Evolutionary conservation across 1,140 invertebrate genomes (phyloP), one percentile per base, ranked within the genome.

Genomic region (Scaptomyza pallida): DNA sequence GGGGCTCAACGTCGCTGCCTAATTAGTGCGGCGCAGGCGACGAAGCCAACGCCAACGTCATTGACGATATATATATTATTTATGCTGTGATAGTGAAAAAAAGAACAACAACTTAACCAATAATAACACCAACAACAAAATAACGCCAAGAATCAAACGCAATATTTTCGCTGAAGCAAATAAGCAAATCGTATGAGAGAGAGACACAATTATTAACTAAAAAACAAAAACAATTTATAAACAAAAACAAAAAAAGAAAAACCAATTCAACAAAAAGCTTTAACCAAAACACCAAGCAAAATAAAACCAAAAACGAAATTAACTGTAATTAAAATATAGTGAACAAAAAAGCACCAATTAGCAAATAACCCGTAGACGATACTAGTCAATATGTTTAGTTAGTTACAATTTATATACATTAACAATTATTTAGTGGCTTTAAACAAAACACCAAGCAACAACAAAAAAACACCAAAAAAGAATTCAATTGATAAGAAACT

Each of bases 31-130:
- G 40, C 69, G 50, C 62, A 52, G 64, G 63, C 45, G 48, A 73
- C 61, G 61, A 41, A 62, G 65, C 41, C 73, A 71, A 71, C 56
- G 61, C 47, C 65, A 64, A 74, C 55, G 54, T 44, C 23, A 72
- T 43, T 48, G 40, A 54, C 62, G 70, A 88, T 71, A 78, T 75
- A 62, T 60, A 30, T 30, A 30, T 64, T 86, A 83, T 86, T 85
- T 76, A 86, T 76, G 80, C 80, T 85, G 80, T 85, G 80, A 85
- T 85, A 85, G 80, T 85, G 80, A 86, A 85, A 72, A 55, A 88
- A 88, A 37, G 71, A 80, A 52, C 41, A 19, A 19, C 21, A 55
- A 35, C 15, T 23, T 16, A 54, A 35, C 13, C 41, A 80, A 64
- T 50, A 65, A 78, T 45, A 73, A 72, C 15, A 51, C 43, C 43